These are phyloP conservation scores for Diacarnus erythraeanus DNA, from an alignment of 37 sponge, comb jelly and placozoan genomes.

Conservation along the genomic window DNA sequence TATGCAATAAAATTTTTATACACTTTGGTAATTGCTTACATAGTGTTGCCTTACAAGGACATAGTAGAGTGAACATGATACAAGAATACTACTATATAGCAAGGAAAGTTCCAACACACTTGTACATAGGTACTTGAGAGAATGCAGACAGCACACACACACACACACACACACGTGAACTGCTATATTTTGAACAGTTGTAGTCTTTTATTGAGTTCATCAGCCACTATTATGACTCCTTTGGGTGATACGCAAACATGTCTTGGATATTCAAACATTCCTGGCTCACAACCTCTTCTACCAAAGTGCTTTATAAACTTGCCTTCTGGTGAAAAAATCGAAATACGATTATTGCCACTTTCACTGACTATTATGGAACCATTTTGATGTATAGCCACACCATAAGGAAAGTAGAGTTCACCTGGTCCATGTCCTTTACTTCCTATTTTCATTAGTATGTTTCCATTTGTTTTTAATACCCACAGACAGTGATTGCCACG, in stretches of 20 bases:
- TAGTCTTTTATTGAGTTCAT: conserved; percentile 35
- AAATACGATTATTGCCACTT: conserved; percentile 35
- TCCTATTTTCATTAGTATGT: conserved; percentile 13
- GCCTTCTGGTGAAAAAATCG: conserved; percentile 27
- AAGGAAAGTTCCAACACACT: no score
- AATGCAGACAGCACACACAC: no score
- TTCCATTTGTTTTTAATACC: conserved; percentile 13
- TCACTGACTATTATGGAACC: conserved; percentile 29
- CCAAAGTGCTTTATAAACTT: conserved; percentile 27
- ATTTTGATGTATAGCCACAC: conserved; percentile 10
- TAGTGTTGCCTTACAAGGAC: no score
- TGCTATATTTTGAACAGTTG: conserved; percentile 28
- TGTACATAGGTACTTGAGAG: no score
- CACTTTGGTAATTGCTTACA: no score
- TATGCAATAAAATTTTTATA: no score
- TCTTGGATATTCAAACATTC: conserved; percentile 29
- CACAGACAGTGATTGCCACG: conserved; percentile 40
- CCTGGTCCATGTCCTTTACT: conserved; percentile 20
- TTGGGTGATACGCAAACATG: conserved; percentile 28
- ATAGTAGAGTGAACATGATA: no score
- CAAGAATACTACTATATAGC: no score
- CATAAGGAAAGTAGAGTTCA: conserved; percentile 29
- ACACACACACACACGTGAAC: no score
- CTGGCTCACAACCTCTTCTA: conserved; percentile 18
- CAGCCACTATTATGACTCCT: conserved; percentile 30